Percentiles rank a stretch among this genome's conserved stretches.
These are phyloP conservation scores for Cephalopterus ornatus DNA, from an alignment of 2,113 vertebrate genomes.

Conservation along the genomic window DNA sequence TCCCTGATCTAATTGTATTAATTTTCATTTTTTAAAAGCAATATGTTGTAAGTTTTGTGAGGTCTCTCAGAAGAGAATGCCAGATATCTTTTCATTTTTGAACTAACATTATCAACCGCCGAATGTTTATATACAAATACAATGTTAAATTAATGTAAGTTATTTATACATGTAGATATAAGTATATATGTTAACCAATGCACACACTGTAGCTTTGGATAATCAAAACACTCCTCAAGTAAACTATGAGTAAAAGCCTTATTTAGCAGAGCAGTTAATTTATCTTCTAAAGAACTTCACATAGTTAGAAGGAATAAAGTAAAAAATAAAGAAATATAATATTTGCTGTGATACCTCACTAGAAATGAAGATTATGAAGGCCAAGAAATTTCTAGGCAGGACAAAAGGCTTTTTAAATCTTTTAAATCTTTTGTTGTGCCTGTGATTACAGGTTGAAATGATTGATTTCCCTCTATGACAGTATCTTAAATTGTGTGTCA, in stretches of 20 bases:
- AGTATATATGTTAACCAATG: background rate
- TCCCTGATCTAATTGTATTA: background rate
- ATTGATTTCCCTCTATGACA: conserved; percentile 73
- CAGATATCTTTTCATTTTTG: background rate
- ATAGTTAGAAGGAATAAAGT: background rate
- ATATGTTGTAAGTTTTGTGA: background rate
- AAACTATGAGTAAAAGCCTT: background rate
- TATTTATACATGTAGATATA: background rate
- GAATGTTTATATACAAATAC: background rate
- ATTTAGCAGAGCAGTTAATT: background rate
- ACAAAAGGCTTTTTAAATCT: conserved; percentile 52
- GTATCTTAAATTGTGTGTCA: conserved; percentile 72
- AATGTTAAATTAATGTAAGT: background rate
- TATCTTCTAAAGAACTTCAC: background rate
- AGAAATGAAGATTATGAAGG: conserved; percentile 25
- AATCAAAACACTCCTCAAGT: background rate
- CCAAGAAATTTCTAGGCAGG: conserved; percentile 43
- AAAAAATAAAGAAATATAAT: conserved; percentile 9
- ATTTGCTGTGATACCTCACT: background rate
- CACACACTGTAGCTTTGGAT: background rate
- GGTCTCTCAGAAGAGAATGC: background rate
- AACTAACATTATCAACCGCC: background rate
- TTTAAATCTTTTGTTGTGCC: conserved; percentile 67
- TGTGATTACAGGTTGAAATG: conserved; percentile 59
- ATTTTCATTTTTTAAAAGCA: background rate